A percentile compares a stretch with the other conserved stretches of the same genome.
phyloP scores from a whole-genome alignment of 2,113 vertebrate species.

The Calyptomena viridis region DNA sequence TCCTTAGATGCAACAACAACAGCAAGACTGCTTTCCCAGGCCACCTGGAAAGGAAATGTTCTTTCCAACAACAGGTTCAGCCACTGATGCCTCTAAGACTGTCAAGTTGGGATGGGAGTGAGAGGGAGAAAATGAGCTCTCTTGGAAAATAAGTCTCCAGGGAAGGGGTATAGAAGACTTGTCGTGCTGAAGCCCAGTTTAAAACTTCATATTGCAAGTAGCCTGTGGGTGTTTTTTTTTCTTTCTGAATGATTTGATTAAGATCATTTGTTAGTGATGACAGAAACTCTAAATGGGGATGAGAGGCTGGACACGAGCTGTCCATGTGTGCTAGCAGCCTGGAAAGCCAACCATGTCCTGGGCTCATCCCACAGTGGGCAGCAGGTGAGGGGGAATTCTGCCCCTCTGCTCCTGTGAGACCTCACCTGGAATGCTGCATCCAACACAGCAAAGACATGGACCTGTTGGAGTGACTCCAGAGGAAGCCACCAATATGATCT shows the following conservation, averaged over 20 bases:
- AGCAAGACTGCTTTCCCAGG: neutral
- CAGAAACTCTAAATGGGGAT: neutral
- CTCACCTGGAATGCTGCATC: neutral
- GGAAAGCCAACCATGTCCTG: neutral
- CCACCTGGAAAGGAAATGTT: neutral
- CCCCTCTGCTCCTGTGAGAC: neutral
- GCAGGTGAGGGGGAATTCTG: neutral
- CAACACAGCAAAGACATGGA: neutral
- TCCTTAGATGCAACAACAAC: too few relatives aligned
- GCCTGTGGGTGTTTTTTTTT: rapidly evolving
- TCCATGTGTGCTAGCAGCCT: neutral
- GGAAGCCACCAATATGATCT: neutral
- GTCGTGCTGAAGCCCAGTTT: too few relatives aligned
- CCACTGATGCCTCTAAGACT: neutral
- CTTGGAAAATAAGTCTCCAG: neutral
- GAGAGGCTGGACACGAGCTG: neutral
- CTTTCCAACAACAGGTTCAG: neutral
- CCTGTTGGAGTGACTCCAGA: neutral
- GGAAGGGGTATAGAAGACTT: neutral
- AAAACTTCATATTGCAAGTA: neutral
- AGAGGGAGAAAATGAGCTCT: neutral
- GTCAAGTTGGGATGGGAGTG: neutral
- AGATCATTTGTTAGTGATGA: neutral
- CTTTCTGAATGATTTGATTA: neutral
- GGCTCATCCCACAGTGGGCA: neutral